phyloP scores from a whole-genome alignment of 2,797 vertebrate genomes.

The Rhynchonycteris naso region DNA sequence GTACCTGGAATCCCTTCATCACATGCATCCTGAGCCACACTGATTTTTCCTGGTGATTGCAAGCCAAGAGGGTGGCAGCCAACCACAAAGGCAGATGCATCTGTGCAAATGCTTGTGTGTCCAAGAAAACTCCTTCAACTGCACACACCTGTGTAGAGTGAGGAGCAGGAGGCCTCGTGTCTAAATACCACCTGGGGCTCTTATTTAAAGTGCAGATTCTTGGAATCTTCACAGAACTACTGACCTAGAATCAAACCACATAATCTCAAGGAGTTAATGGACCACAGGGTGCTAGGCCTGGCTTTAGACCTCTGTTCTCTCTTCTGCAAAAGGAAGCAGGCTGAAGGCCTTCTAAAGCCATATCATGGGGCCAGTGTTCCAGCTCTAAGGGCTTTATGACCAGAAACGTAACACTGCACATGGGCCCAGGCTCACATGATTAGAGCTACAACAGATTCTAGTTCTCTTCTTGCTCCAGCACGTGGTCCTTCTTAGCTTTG shows the following conservation, averaged over 20 bases:
- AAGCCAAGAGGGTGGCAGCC: not conserved
- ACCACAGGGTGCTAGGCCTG: not conserved
- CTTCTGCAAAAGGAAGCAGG: not conserved
- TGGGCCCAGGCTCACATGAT: not conserved
- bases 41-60: not conserved
- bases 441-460: not conserved
- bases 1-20: not conserved
- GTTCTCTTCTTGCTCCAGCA: not conserved
- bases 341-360: not conserved
- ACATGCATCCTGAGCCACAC: not conserved
- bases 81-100: not conserved
- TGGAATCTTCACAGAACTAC: not conserved
- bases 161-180: not conserved
- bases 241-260: not conserved
- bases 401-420: not conserved
- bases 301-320: not conserved
- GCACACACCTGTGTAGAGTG: accelerated
- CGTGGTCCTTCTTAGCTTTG: not conserved
- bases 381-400: not conserved
- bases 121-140: not conserved
- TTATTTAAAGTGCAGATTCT: slow-evolving; percentile 27
- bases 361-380: not conserved
- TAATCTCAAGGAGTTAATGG: not conserved
- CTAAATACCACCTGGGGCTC: not conserved
- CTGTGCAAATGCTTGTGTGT: not conserved